phyloP scores from a whole-genome alignment of 2,113 vertebrate species.

The Aphelocoma coerulescens region DNA sequence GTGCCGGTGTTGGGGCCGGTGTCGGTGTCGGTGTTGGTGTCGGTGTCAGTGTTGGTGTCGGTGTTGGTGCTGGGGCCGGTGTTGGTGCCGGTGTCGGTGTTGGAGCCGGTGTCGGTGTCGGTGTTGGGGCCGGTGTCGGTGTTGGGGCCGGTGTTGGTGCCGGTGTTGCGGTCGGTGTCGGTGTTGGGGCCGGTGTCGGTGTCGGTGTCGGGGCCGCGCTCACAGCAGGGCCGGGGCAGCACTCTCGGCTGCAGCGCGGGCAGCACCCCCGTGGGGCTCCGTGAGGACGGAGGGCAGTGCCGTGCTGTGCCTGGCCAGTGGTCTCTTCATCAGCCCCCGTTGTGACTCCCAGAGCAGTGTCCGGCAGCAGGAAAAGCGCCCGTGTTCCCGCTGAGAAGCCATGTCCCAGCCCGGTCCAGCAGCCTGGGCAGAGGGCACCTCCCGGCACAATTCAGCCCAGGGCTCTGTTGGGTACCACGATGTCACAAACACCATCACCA shows the following conservation, averaged over 20 bases:
- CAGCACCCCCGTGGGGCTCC: neutral
- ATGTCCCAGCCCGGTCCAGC: rapidly evolving
- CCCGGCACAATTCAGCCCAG: rapidly evolving
- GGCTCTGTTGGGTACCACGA: rapidly evolving
- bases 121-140: too few species aligned
- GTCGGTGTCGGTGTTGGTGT: too few species aligned
- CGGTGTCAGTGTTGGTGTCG: too few species aligned
- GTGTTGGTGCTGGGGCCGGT: rapidly evolving
- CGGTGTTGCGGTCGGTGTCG: too few species aligned
- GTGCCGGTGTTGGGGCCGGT: neutral
- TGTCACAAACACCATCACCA: rapidly evolving
- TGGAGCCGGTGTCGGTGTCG: too few species aligned
- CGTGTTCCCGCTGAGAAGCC: neutral
- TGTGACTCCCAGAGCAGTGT: neutral
- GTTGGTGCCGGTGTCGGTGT: neutral
- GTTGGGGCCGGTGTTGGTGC: too few species aligned
- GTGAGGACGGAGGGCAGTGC: neutral
- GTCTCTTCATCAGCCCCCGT: neutral
- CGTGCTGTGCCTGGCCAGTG: neutral
- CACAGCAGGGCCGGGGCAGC: neutral
- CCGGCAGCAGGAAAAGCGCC: neutral
- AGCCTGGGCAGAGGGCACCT: neutral
- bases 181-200: too few species aligned
- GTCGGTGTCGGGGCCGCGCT: too few species aligned
- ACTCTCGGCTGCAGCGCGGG: too few species aligned